Evolutionary conservation across 2,797 vertebrate species (phyloP), one percentile per base, ranked within the genome.

Genomic region (Propithecus perrieri): DNA sequence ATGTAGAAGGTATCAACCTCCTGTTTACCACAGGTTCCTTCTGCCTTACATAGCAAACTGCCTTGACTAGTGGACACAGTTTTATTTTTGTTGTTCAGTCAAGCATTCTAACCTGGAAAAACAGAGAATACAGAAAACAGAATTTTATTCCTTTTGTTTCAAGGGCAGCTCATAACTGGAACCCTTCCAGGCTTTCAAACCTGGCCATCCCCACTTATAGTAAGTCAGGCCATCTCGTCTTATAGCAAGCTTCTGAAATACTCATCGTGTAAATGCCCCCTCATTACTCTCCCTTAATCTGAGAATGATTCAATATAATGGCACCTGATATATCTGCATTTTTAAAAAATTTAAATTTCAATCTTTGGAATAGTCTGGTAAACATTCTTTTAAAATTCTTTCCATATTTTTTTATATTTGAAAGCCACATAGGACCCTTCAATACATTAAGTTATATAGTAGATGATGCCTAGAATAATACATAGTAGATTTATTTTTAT

Each of bases 401-500:
- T 91, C 4, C 12, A 75, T 89, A 78, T 53, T 88, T 85, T 71
- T 22, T 43, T 71, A n/a, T 38, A 65, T 75, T 79, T 87, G 41
- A 89, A 96, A 97, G 14, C 24, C 53, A 96, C 2, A 7, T 75
- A 79, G 20, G 41, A 46, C 14, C 11, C 13, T 5, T 86, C 2
- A 79, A 28, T 86, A 71, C 1, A 59, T 33, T 91, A 74, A 69
- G 33, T 88, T 76, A 80, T 81, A 1, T 63, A 78, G 55, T 33
- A 81, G 53, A 95, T 75, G 18, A 22, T 84, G 11, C 12, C 41
- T 88, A 74, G 48, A 50, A 86, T 74, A 93, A 93, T 46, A 89
- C 57, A 61, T 0, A 63, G 22, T n/a, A 53, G 30, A 89, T 96
- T 94, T 93, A 95, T 89, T 59, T 95, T 88, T 92, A 85, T 94